Percentiles rank a stretch among this genome's conserved stretches.
phyloP scores from a whole-genome alignment of 2,888 invertebrate genomes.

The Lasioglossum marginatum region DNA sequence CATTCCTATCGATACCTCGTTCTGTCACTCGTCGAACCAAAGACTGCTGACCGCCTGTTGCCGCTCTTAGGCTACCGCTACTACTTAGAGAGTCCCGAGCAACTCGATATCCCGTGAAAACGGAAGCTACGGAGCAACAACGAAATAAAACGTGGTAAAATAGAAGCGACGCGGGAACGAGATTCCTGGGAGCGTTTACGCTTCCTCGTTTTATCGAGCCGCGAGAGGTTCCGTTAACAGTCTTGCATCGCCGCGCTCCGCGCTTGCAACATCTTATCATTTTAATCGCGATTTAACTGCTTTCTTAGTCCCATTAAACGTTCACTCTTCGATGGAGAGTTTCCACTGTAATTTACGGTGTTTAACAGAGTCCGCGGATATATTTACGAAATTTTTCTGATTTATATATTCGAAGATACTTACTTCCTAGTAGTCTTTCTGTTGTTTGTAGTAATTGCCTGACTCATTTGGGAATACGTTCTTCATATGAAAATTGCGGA shows the following conservation, averaged over 20 bases:
- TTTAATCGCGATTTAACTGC: neutral
- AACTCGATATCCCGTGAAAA: constrained; percentile 17
- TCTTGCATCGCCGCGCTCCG: constrained; percentile 32
- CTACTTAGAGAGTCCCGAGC: neutral
- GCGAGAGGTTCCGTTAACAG: constrained; percentile 54
- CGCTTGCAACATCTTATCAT: neutral
- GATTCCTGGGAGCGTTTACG: constrained; percentile 60
- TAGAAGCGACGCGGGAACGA: constrained; percentile 51
- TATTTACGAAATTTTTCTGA: no score
- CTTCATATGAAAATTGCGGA: no score
- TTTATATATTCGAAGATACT: no score
- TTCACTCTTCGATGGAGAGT: neutral
- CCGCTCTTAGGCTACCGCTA: neutral
- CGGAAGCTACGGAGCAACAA: constrained; percentile 38
- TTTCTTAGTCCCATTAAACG: neutral
- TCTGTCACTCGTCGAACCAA: constrained; percentile 14
- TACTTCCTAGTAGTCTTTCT: no score
- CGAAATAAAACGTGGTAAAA: no score
- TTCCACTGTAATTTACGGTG: neutral
- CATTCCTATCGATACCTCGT: constrained; percentile 35
- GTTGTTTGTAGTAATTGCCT: no score
- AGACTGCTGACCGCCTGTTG: neutral
- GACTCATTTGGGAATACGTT: no score
- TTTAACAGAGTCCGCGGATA: neutral
- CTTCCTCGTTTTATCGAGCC: constrained; percentile 58